Base-by-base conservation (phyloP, 2,797 vertebrate genomes). In the Poeciliopsis gracilis region DNA sequence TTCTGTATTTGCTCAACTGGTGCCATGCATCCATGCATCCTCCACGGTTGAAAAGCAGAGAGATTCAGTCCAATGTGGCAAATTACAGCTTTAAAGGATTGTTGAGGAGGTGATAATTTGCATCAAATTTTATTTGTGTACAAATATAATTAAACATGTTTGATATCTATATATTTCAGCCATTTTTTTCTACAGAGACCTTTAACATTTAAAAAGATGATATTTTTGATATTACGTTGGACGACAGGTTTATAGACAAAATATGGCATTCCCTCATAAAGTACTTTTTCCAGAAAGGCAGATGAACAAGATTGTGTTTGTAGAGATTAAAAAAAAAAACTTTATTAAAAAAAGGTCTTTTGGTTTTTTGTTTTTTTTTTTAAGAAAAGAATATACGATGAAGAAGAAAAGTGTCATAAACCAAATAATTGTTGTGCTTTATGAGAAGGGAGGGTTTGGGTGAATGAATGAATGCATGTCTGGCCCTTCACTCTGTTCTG, bases 141-240 rank as follows among this genome's bases (percentile, higher is more conserved):
- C 86, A 91, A 88, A 88, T 87, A 89, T 87, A 93, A 88, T 91
- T 84, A 78, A 90, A 93, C 91, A 78, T 89, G 88, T 92, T 93
- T 93, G 90, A 95, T 93, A 95, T 91, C 78, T 92, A 84, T 94
- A 95, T 94, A 95, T 94, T 94, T 94, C 91, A 89, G 92, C 77
- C 92, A 87, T 95, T 95, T 95, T 96, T 96, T 96, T 96, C 90
- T 96, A 95, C 90, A 93, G 92, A 96, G 93, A 94, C 93, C 95
- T 69, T 95, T 94, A 89, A 93, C 90, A 93, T 92, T 94, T 93
- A 90, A 94, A 94, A 84, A 94, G 84, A 95, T 85, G 85, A 93
- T 96, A 96, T 96, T 96, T 96, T 96, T 96, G 92, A 96, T 96
- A 96, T 94, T 92, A 89, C 86, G 89, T 91, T 85, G 86, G 93